Percentiles rank a stretch among this genome's conserved stretches.
Conservation (phyloP, 53 echinoderm and acorn worm genomes). For the Holothuria leucospilota region DNA sequence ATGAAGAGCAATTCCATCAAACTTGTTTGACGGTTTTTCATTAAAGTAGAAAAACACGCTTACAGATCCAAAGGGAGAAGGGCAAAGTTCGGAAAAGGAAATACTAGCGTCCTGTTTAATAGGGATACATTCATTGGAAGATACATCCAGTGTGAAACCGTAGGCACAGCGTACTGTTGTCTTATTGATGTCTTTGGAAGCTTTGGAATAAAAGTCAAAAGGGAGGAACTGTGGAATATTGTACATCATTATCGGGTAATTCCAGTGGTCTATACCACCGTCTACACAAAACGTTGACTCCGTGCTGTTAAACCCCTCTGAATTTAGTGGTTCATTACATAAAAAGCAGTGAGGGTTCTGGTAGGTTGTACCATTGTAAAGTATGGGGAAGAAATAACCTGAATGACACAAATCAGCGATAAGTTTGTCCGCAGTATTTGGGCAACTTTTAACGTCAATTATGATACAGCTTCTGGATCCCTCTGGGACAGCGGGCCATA, state of each 20-base stretch:
- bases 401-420: not conserved
- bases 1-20: too few relatives aligned
- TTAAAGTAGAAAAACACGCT: too few relatives aligned
- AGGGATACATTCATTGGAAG: not conserved
- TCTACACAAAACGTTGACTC: not conserved
- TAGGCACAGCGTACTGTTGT: not conserved
- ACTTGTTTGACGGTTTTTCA: too few relatives aligned
- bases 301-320: not conserved
- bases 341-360: constrained; percentile 16
- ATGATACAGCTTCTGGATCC: constrained; percentile 11
- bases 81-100: too few relatives aligned
- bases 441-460: not conserved
- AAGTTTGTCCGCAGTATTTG: not conserved
- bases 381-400: not conserved
- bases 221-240: constrained; percentile 16
- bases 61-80: too few relatives aligned
- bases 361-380: not conserved
- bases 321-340: not conserved
- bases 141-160: not conserved
- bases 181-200: not conserved
- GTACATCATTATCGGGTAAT: too few relatives aligned
- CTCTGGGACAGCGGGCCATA: not conserved
- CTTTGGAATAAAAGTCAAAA: constrained; percentile 16
- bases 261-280: too few relatives aligned
- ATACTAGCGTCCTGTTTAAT: too few relatives aligned